Conservation (phyloP, 1,140 invertebrate species). For the Brachionus angularis region DNA sequence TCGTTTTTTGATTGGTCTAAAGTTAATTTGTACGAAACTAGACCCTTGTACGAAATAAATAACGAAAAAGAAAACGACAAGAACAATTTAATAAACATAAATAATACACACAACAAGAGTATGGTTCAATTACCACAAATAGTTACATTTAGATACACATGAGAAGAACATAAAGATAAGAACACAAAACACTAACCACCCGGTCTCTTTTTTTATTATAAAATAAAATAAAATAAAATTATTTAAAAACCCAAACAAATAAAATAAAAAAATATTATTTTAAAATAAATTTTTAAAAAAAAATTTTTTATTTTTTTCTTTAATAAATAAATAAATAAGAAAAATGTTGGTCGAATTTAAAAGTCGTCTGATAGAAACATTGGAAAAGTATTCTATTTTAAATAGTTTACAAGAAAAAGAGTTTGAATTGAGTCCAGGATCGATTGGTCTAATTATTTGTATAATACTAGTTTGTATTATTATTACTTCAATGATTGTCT, state of each 20-base stretch:
- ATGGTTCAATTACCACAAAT: constrained; percentile 36
- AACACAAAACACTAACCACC: background rate
- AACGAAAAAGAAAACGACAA: background rate
- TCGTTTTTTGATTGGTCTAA: constrained; percentile 40
- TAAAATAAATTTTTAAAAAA: too few relatives aligned
- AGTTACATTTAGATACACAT: constrained; percentile 32
- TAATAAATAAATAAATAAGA: background rate
- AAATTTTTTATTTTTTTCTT: background rate
- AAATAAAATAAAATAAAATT: background rate
- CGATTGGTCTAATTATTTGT: background rate
- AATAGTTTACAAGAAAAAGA: background rate
- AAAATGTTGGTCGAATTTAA: constrained; percentile 12
- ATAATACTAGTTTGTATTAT: background rate
- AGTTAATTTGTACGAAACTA: background rate
- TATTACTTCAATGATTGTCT: background rate
- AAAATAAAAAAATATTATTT: background rate
- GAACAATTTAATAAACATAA: background rate
- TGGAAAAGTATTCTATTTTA: background rate
- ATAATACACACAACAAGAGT: background rate
- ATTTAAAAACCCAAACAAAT: background rate
- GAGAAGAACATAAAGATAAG: background rate
- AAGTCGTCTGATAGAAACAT: constrained; percentile 14
- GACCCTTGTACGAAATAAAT: background rate
- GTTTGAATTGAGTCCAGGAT: background rate
- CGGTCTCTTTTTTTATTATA: constrained; percentile 1